Percentiles rank a stretch among this genome's conserved stretches.
These are phyloP conservation scores for Camptogramma bilineatum DNA, from an alignment of 2,888 invertebrate species.

Conservation along the genomic window DNA sequence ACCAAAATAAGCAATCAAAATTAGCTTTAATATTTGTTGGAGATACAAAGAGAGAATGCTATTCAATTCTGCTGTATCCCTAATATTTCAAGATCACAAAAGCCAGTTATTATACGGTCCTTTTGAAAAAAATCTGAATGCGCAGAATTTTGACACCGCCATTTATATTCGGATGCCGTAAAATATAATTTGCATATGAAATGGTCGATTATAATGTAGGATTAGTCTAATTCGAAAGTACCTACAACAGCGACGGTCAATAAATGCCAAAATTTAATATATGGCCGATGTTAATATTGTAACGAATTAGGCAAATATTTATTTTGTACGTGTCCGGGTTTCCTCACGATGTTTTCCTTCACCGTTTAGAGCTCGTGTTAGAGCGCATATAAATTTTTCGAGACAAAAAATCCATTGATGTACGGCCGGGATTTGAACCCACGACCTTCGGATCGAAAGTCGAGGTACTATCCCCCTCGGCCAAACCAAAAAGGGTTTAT, in stretches of 20 bases:
- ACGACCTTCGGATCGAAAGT: too few relatives aligned
- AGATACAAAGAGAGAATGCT: not conserved
- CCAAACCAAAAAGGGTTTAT: too few relatives aligned
- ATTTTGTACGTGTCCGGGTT: not conserved
- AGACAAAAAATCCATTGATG: too few relatives aligned
- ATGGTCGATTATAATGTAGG: constrained; percentile 3
- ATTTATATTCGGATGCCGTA: constrained; percentile 12
- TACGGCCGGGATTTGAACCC: too few relatives aligned
- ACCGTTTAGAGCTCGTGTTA: too few relatives aligned
- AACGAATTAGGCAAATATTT: constrained; percentile 1
- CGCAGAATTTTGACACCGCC: not conserved
- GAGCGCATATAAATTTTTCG: too few relatives aligned
- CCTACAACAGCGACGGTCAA: not conserved
- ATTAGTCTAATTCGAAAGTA: constrained; percentile 50
- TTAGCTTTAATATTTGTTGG: not conserved
- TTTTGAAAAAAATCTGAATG: constrained; percentile 1
- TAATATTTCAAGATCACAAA: not conserved
- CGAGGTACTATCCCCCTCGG: too few relatives aligned
- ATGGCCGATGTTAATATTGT: not conserved
- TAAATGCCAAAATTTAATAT: not conserved
- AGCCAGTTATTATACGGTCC: not conserved
- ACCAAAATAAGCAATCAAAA: not conserved
- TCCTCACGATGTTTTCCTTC: not conserved
- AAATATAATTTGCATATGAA: constrained; percentile 21
- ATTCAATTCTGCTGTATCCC: not conserved